phyloP scores from a whole-genome alignment of 2,797 vertebrate species.

The Neosilurus mollespiculum region DNA sequence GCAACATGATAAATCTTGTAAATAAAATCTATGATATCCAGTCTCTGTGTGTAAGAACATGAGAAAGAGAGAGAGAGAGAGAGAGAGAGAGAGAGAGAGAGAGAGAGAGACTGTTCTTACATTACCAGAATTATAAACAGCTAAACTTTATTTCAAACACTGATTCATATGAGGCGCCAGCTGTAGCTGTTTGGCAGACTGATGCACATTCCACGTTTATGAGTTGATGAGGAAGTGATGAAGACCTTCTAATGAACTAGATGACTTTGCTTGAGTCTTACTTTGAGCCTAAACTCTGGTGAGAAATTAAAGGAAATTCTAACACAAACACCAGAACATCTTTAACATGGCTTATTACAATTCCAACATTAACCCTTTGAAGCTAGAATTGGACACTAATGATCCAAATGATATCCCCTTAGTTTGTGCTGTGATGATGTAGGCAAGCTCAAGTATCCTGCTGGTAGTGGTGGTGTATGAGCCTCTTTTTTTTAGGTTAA shows the following conservation, averaged over 20 bases:
- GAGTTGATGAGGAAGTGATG: not conserved
- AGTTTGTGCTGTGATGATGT: not conserved
- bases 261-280: no score
- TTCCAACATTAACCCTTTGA: not conserved
- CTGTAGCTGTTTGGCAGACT: conserved; percentile 23
- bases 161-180: conserved; percentile 21
- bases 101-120: no score
- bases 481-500: no score
- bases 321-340: not conserved
- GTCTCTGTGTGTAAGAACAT: not conserved
- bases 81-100: not conserved
- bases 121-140: not conserved
- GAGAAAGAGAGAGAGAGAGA: not conserved
- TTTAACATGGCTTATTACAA: not conserved
- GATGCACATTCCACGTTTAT: not conserved
- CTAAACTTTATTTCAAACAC: not conserved
- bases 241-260: not conserved
- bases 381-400: not conserved
- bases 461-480: no score
- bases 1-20: not conserved
- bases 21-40: not conserved
- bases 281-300: not conserved
- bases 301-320: not conserved
- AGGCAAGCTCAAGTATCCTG: not conserved
- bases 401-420: no score